Conservation (phyloP, 1,140 invertebrate species). For the Stegodyphus dumicola region DNA sequence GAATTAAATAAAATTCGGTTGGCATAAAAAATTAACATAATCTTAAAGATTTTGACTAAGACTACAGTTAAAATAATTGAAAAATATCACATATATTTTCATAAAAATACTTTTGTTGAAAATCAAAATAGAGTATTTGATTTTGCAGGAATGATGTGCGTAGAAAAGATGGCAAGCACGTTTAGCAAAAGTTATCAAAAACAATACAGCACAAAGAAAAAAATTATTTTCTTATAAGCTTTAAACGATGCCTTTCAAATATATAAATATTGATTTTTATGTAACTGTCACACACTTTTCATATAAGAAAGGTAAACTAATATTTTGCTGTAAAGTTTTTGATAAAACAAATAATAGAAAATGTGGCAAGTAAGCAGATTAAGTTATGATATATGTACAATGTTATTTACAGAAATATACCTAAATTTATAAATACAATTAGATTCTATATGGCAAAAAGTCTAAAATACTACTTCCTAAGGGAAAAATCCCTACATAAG, state of each 20-base stretch:
- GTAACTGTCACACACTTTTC: too few species aligned
- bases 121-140: slow-evolving; percentile 1
- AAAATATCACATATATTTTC: slow-evolving; percentile 10
- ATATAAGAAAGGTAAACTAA: too few species aligned
- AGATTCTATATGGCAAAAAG: neutral
- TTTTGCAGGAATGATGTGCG: neutral
- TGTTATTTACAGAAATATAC: slow-evolving; percentile 10
- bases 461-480: neutral
- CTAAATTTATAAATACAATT: neutral
- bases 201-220: neutral
- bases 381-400: neutral
- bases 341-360: neutral
- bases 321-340: neutral
- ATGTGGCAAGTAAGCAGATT: neutral
- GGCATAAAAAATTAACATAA: too few species aligned
- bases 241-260: too few species aligned
- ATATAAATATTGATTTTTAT: too few species aligned
- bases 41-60: neutral
- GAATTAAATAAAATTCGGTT: too few species aligned
- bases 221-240: too few species aligned
- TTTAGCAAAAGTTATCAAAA: neutral
- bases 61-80: neutral
- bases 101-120: slow-evolving; percentile 34
- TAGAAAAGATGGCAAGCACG: slow-evolving; percentile 5
- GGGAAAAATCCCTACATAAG: slow-evolving; percentile 3